These are phyloP conservation scores for Macrosoma leucophasiata DNA, from an alignment of 2,888 invertebrate species.

Conservation along the genomic window DNA sequence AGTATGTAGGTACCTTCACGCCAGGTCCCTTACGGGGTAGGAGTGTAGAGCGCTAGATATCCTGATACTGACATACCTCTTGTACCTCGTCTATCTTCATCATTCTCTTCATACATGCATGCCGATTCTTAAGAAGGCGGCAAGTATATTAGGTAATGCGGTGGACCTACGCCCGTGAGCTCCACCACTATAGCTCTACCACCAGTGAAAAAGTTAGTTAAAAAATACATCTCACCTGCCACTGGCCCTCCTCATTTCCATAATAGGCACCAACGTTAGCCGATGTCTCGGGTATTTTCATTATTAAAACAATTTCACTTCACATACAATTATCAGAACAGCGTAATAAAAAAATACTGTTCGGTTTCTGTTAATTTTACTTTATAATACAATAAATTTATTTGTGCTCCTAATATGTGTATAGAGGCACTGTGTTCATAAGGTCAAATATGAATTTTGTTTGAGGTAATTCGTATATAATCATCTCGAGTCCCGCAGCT, in stretches of 20 bases:
- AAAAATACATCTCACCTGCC: slow-evolving; percentile 59
- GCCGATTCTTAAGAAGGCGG: too few species aligned
- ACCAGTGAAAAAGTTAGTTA: too few species aligned
- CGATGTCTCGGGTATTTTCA: slow-evolving; percentile 68
- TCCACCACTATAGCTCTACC: too few species aligned
- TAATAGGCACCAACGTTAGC: slow-evolving; percentile 65
- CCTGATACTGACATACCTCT: too few species aligned
- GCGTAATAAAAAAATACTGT: slow-evolving; percentile 34
- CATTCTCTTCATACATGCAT: too few species aligned
- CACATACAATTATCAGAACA: slow-evolving; percentile 17
- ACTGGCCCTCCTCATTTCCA: slow-evolving; percentile 65
- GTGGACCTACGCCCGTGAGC: too few species aligned
- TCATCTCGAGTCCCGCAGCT: slow-evolving; percentile 53
- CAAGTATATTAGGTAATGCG: too few species aligned
- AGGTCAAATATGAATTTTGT: slow-evolving; percentile 32
- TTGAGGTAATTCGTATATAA: slow-evolving; percentile 36
- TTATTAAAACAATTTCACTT: slow-evolving; percentile 40
- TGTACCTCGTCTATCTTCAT: too few species aligned
- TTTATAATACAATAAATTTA: slow-evolving; percentile 3
- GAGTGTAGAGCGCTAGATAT: too few species aligned
- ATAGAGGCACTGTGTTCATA: slow-evolving; percentile 41
- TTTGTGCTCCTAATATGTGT: slow-evolving; percentile 19
- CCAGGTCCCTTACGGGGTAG: too few species aligned
- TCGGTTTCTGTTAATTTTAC: slow-evolving; percentile 16
- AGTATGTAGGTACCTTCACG: too few species aligned